Percentiles rank a stretch among this genome's conserved stretches.
Conservation (phyloP, 2,888 invertebrate species). For the Amiota communis region DNA sequence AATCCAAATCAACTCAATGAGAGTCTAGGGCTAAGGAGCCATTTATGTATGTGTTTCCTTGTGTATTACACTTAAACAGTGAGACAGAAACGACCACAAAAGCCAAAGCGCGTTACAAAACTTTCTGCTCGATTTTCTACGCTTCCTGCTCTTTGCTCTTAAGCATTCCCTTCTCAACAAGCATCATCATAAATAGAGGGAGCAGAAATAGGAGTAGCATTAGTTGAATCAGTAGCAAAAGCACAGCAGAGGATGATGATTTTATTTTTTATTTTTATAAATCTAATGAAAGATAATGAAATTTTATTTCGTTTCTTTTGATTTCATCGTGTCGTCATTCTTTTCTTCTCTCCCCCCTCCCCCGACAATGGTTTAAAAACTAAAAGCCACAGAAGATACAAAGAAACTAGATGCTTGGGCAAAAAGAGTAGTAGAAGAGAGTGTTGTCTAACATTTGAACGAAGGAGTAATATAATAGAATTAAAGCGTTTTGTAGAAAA, state of each 20-base stretch:
- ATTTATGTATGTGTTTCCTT: background rate
- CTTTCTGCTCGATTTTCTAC: constrained; percentile 50
- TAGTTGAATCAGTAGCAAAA: too few relatives aligned
- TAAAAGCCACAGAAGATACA: constrained; percentile 49
- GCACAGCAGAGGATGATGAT: constrained; percentile 25
- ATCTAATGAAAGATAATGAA: constrained; percentile 67
- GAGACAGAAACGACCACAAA: constrained; percentile 34
- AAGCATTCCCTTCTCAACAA: too few relatives aligned
- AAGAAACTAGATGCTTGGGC: background rate
- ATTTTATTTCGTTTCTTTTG: constrained; percentile 62
- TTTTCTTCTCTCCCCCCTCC: background rate
- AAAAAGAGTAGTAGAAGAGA: background rate
- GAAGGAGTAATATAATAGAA: constrained; percentile 57
- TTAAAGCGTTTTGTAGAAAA: constrained; percentile 53
- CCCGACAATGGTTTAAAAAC: constrained; percentile 47
- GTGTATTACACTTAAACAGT: background rate
- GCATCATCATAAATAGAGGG: too few relatives aligned
- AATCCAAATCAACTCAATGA: constrained; percentile 34
- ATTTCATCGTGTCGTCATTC: constrained; percentile 55
- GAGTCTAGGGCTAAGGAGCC: constrained; percentile 26
- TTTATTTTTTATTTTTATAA: constrained; percentile 59
- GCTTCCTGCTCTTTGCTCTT: too few relatives aligned
- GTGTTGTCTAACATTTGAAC: background rate
- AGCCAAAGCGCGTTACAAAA: constrained; percentile 48
- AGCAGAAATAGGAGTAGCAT: too few relatives aligned